Evolutionary conservation across 2,888 invertebrate genomes (phyloP).

Genomic region (Tholera decimalis): DNA sequence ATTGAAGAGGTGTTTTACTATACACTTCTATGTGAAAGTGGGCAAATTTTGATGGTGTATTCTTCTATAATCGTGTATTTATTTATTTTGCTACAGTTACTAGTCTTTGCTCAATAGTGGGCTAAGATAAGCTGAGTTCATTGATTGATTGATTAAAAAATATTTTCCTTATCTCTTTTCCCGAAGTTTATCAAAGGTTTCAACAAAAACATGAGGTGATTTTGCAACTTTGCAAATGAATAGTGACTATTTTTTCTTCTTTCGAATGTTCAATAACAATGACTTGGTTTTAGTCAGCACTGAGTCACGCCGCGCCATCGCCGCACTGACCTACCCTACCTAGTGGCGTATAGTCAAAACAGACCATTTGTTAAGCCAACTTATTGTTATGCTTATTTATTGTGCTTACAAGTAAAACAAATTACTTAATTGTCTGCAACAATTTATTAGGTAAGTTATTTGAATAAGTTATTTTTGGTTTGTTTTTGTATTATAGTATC

Average conservation of each 20-base stretch:
- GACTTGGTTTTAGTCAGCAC: conserved; percentile 33
- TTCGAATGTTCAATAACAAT: conserved; percentile 29
- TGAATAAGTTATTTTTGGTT: conserved; percentile 2
- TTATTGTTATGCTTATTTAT: conserved; percentile 8
- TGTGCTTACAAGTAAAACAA: conserved; percentile 7
- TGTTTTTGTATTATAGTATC: conserved; percentile 3
- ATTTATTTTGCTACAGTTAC: not conserved
- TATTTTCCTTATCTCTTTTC: not conserved
- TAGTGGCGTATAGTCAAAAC: conserved; percentile 19
- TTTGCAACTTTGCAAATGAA: not conserved
- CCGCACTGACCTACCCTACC: conserved; percentile 52
- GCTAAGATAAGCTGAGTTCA: not conserved
- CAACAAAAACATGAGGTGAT: not conserved
- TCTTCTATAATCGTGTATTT: not conserved
- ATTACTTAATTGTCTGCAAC: conserved; percentile 13
- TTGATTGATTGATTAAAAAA: conserved; percentile 1
- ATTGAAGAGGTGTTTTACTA: too few relatives aligned
- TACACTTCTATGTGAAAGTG: not conserved
- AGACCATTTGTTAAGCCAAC: conserved; percentile 18
- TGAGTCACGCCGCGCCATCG: conserved; percentile 44
- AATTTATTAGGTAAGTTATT: conserved; percentile 6
- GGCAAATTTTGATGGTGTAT: not conserved
- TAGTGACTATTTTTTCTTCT: conserved; percentile 11
- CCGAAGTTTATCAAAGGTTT: conserved; percentile 3
- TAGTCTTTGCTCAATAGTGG: conserved; percentile 5